These are phyloP conservation scores for Nomada fabriciana DNA, from an alignment of 2,888 invertebrate genomes.

Conservation along the genomic window DNA sequence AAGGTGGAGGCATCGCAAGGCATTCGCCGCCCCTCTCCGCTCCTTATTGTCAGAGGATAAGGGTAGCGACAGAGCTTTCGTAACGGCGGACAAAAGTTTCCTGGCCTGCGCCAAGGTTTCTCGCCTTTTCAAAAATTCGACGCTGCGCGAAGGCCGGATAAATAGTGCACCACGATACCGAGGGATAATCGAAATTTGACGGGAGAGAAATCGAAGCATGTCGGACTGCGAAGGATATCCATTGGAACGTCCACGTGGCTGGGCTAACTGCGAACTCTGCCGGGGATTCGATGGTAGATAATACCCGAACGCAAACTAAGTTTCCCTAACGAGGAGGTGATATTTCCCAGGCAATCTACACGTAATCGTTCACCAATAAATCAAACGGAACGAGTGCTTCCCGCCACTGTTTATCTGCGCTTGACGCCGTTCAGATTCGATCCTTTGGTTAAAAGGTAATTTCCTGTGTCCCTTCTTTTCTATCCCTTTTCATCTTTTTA, in stretches of 20 bases:
- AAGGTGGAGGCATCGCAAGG: slow-evolving; percentile 57
- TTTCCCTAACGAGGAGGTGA: slow-evolving; percentile 36
- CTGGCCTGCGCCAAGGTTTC: slow-evolving; percentile 54
- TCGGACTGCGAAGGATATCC: slow-evolving; percentile 46
- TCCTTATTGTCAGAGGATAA: slow-evolving; percentile 64
- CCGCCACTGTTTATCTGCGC: background rate
- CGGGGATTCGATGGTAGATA: slow-evolving; percentile 36
- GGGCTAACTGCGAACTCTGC: slow-evolving; percentile 21
- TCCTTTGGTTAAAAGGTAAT: background rate
- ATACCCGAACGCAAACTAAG: slow-evolving; percentile 3
- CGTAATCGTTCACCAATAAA: slow-evolving; percentile 33
- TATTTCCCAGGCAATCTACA: slow-evolving; percentile 35
- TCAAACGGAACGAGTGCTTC: slow-evolving; percentile 29
- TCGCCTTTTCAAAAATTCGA: slow-evolving; percentile 62
- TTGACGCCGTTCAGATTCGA: background rate
- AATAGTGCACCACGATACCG: slow-evolving; percentile 76
- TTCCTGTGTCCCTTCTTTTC: background rate
- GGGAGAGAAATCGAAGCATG: slow-evolving; percentile 67
- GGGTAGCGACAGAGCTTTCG: slow-evolving; percentile 53
- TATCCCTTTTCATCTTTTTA: background rate
- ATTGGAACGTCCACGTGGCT: slow-evolving; percentile 8
- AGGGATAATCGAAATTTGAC: slow-evolving; percentile 72
- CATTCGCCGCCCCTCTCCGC: slow-evolving; percentile 52
- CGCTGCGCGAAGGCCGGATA: slow-evolving; percentile 66
- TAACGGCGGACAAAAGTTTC: slow-evolving; percentile 62